Conservation (phyloP, 2,797 vertebrate genomes). For the Bradypus variegatus region DNA sequence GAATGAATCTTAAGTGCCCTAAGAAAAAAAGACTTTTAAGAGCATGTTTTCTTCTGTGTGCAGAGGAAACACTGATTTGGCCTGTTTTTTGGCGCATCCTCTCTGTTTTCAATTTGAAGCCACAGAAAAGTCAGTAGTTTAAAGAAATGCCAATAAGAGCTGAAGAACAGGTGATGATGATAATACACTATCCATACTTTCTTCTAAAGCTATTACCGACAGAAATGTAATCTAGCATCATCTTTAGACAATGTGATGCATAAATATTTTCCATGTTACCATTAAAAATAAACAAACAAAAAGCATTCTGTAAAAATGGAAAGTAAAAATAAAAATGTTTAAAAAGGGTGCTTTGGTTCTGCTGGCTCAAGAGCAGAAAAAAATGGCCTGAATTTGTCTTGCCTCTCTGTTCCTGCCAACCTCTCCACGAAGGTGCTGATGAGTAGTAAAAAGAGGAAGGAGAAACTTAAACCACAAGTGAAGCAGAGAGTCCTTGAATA, state of each 20-base stretch:
- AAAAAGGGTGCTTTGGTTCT: not conserved
- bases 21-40: conserved; percentile 30
- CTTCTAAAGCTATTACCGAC: not conserved
- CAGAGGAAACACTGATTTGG: not conserved
- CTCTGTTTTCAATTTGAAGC: conserved; percentile 11
- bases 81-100: not conserved
- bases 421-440: not conserved
- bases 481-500: not conserved
- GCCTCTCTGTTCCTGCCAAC: not conserved
- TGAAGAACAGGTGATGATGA: not conserved
- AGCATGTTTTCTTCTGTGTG: not conserved
- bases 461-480: not conserved
- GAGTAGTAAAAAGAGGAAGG: not conserved
- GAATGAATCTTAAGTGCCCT: conserved; percentile 26
- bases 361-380: not conserved
- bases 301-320: not conserved
- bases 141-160: not conserved
- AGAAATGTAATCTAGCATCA: conserved; percentile 1
- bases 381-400: not conserved
- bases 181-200: not conserved
- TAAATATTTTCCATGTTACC: not conserved
- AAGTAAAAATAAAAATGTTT: not conserved
- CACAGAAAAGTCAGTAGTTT: not conserved
- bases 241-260: not conserved
- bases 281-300: not conserved